phyloP scores from a whole-genome alignment of 2,113 vertebrate genomes.

The Phaethornis superciliosus region DNA sequence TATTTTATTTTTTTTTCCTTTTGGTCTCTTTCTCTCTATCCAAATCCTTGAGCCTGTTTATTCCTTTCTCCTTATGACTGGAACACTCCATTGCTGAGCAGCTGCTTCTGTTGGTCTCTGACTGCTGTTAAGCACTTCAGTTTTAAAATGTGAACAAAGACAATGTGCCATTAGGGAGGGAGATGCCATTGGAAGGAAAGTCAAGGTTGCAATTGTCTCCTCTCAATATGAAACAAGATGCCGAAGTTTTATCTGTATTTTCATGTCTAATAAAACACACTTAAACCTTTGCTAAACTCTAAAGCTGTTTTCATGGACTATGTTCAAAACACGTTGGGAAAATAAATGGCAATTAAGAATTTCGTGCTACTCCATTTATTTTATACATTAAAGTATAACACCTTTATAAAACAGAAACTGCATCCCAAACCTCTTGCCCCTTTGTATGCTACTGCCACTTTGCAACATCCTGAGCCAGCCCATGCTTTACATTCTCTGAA shows the following conservation, averaged over 20 bases:
- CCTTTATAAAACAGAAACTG: constrained; percentile 29
- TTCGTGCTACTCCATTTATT: not conserved
- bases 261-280: not conserved
- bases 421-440: not conserved
- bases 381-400: not conserved
- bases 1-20: not conserved
- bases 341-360: not conserved
- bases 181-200: not conserved
- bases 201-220: constrained; percentile 26
- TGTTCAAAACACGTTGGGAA: not conserved
- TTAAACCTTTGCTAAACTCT: constrained; percentile 39
- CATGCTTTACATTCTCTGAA: constrained; percentile 18
- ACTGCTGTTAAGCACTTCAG: constrained; percentile 42
- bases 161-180: constrained; percentile 20
- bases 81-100: constrained; percentile 35
- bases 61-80: constrained; percentile 46
- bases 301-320: constrained; percentile 4
- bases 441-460: not conserved
- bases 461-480: constrained; percentile 16
- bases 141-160: constrained; percentile 59
- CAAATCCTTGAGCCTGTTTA: constrained; percentile 45
- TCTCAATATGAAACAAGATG: constrained; percentile 17
- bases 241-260: constrained; percentile 4
- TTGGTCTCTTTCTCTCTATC: not conserved
- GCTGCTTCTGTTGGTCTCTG: constrained; percentile 28